phyloP scores from a whole-genome alignment of 2,797 vertebrate genomes.

The Pachyuromys duprasi region DNA sequence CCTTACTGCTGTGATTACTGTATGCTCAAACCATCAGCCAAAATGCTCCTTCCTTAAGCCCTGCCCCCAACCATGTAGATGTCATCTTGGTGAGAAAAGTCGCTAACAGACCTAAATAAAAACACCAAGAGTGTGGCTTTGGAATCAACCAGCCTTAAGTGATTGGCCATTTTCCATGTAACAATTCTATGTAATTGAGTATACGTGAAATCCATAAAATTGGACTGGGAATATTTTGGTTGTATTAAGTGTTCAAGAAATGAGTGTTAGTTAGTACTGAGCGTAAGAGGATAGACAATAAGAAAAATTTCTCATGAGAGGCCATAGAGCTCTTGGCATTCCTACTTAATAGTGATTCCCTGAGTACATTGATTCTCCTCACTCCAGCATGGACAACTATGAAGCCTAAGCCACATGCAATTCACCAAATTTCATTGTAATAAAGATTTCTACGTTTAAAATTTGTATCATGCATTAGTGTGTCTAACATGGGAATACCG shows the following conservation, averaged over 20 bases:
- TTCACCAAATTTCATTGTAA: background rate
- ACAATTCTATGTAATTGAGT: background rate
- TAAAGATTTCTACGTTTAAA: background rate
- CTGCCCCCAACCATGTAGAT: too few relatives aligned
- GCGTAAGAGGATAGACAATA: background rate
- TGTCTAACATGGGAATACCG: background rate
- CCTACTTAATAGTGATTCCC: background rate
- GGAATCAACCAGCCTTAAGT: background rate
- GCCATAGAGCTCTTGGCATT: rapidly evolving
- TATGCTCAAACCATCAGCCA: background rate
- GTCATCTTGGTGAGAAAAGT: background rate
- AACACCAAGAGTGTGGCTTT: background rate
- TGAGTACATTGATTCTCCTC: background rate
- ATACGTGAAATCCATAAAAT: background rate
- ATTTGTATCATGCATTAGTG: too few relatives aligned
- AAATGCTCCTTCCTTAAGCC: background rate
- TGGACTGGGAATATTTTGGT: background rate
- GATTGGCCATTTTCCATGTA: background rate
- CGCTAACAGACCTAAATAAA: background rate
- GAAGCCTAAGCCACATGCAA: background rate
- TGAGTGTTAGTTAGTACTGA: background rate
- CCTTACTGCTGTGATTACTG: background rate
- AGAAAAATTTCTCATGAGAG: background rate
- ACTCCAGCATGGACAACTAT: background rate
- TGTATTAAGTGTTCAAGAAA: background rate